Conservation (phyloP, 2,888 invertebrate species). For the Synanthedon andrenaeformis region DNA sequence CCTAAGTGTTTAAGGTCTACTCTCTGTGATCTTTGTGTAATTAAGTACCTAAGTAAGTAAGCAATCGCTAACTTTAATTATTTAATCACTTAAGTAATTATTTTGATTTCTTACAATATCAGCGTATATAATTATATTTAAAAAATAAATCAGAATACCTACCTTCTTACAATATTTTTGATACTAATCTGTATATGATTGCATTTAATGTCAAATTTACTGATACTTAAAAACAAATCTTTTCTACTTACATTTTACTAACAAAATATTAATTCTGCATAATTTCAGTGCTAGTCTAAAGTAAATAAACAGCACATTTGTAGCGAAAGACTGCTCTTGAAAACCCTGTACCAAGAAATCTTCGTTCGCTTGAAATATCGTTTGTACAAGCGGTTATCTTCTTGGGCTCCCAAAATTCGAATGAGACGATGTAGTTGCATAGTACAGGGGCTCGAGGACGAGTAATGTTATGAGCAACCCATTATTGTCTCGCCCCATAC, state of each 20-base stretch:
- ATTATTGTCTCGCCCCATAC: slow-evolving; percentile 71
- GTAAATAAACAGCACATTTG: slow-evolving; percentile 41
- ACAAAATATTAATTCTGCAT: slow-evolving; percentile 31
- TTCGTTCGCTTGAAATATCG: not conserved
- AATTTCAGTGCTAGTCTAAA: slow-evolving; percentile 40
- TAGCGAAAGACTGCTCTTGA: slow-evolving; percentile 40
- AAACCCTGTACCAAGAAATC: slow-evolving; percentile 34
- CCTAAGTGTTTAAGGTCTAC: too few relatives aligned
- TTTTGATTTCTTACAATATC: too few relatives aligned
- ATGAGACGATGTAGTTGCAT: slow-evolving; percentile 35
- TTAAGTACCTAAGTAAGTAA: too few relatives aligned
- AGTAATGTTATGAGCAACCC: slow-evolving; percentile 71
- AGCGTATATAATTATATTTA: too few relatives aligned
- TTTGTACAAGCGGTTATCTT: not conserved
- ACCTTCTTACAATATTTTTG: too few relatives aligned
- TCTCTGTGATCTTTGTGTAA: too few relatives aligned
- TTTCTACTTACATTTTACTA: slow-evolving; percentile 14
- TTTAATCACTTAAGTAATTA: too few relatives aligned
- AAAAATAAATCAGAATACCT: too few relatives aligned
- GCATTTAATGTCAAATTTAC: too few relatives aligned
- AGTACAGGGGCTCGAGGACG: slow-evolving; percentile 57
- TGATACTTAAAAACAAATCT: too few relatives aligned
- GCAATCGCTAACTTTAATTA: too few relatives aligned
- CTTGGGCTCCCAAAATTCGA: slow-evolving; percentile 5
- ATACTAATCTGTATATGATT: too few relatives aligned